Evolutionary conservation across 2,797 vertebrate species (phyloP).

Genomic region (Phylloscopus collybita): DNA sequence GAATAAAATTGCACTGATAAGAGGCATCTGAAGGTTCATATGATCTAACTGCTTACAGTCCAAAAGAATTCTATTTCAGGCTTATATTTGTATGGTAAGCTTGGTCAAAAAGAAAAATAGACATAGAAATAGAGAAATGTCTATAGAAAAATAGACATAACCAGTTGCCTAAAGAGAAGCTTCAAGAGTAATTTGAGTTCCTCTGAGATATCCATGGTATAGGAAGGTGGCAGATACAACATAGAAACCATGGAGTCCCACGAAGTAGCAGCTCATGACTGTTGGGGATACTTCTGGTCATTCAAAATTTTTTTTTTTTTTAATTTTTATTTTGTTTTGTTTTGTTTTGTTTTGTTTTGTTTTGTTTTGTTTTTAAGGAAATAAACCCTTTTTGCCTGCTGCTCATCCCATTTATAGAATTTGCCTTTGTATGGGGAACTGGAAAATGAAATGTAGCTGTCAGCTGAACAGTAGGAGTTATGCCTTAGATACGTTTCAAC

Average conservation of each 20-base stretch:
- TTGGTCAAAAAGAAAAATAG: neutral
- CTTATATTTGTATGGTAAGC: neutral
- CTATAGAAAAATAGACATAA: neutral
- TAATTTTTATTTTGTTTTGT: too few relatives aligned
- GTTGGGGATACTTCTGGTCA: neutral
- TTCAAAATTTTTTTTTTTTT: neutral
- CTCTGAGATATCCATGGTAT: neutral
- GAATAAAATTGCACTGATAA: neutral
- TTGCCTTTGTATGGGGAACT: neutral
- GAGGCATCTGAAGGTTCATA: neutral
- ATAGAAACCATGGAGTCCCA: neutral
- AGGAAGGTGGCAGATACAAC: neutral
- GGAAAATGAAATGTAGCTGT: neutral
- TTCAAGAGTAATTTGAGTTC: neutral
- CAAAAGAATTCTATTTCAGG: neutral
- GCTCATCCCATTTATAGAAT: neutral
- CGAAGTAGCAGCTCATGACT: neutral
- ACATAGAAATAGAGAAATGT: neutral
- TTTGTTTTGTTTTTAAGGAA: neutral
- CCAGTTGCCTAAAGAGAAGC: neutral
- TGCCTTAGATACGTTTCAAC: neutral
- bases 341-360: too few relatives aligned
- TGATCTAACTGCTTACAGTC: neutral
- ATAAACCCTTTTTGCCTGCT: neutral
- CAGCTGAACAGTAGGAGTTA: neutral